Base-by-base conservation (phyloP, 1,140 invertebrate genomes). In the Lepidurus couesii region DNA sequence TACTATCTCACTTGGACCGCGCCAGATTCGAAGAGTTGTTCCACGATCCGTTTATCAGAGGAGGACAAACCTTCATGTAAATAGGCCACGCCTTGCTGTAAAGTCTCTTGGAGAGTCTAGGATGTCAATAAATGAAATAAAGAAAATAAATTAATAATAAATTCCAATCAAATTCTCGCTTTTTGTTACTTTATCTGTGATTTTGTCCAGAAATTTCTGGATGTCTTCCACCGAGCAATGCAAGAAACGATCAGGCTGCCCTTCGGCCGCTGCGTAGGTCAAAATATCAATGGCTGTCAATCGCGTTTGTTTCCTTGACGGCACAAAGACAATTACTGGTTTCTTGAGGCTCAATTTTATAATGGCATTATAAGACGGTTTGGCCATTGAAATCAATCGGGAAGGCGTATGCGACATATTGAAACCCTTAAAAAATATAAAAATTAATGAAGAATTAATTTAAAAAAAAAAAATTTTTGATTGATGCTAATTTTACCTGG, bases 381-480 rank as follows among this genome's bases (percentile, higher is more conserved):
- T 98, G 0, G 94, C 92, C 98, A 99, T 99, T 0, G 97, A 95
- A 2, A 97, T 91, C 1, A 99, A 88, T 42, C 98, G 89, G 0
- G 97, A 96, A 2, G 93, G 93, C 84, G 98, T 98, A 86, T 99
- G 97, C 0, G 95, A 97, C 13, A 99, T 95, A 86, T 99, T 99
- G 84, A 98, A 96, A 11, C 97, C 96, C 88, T 94, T 0, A 34
- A 81, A 77, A 79, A 82, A 65, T 65, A 65, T 13, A 21, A 13
- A 16, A 47, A 47, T 43, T 42, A 34, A 45, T 7, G 26, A 76
- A 42, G 1, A 21, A n/a, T n/a, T n/a, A n/a, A n/a, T n/a, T n/a
- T n/a, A n/a, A n/a, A n/a, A n/a, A n/a, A n/a, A n/a, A n/a, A n/a
- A n/a, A n/a, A n/a, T n/a, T n/a, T n/a, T n/a, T 73, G 65, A 1